Base-by-base conservation (phyloP, 2,888 invertebrate species). In the Galerucella pusilla region DNA sequence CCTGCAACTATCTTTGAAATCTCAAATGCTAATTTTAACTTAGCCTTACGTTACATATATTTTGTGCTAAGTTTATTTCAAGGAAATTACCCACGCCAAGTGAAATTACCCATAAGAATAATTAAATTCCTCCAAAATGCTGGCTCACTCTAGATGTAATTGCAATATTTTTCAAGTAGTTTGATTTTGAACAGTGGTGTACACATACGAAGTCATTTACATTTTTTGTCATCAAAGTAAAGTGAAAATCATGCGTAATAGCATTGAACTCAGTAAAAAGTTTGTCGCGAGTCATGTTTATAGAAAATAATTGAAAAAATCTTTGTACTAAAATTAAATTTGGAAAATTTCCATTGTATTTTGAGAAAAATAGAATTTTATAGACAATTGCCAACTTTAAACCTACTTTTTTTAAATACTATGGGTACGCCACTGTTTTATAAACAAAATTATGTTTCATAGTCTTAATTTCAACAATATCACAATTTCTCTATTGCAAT, bases 401-500 rank as follows among this genome's bases (percentile, higher is more conserved):
- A 42, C 12, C 3, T 49, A 3, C 12, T 54, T n/a, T 54, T 54
- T n/a, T n/a, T 20, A 57, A 20, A 10, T 57, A 42, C 14, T 35
- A 12, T n/a, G 61, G 28, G 28, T 61, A 61, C 35, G 61, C 35
- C 35, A 61, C 61, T 61, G 35, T 28, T 61, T 61, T 12, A 28
- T 16, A 28, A 61, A 12, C 85, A 87, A 85, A 79, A 76, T 71
- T 74, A 76, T 75, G 82, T 85, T 85, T 85, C 85, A 86, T 86
- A 88, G 87, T 87, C 87, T 87, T 86, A 87, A 87, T 78, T 86
- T 85, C 35, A 86, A 87, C 86, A 85, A 87, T 88, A 87, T 88
- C 88, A 87, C 88, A 87, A 87, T 86, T 87, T 86, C 82, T 79
- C 87, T 88, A 88, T 88, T 88, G 88, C 87, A 88, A 87, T 87